Percentiles rank a stretch among this genome's conserved stretches.
Conservation (phyloP, 2,113 vertebrate genomes). For the Narcine bancroftii region DNA sequence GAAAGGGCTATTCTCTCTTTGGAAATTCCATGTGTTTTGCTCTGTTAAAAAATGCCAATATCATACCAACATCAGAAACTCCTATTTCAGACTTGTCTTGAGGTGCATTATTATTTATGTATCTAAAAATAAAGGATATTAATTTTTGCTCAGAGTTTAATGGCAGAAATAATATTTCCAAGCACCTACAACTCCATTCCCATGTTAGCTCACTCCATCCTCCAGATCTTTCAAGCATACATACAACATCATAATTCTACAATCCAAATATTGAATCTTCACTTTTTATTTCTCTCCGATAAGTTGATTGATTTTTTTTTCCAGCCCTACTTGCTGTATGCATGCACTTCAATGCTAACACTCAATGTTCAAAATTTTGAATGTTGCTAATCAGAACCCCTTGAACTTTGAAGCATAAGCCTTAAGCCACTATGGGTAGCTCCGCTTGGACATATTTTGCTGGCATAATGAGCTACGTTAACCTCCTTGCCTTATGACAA, state of each 20-base stretch:
- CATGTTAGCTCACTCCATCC: not conserved
- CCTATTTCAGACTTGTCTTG: not conserved
- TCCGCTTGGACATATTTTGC: not conserved
- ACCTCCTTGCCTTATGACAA: not conserved
- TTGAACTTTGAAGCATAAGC: not conserved
- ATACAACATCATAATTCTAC: not conserved
- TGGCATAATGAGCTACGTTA: not conserved
- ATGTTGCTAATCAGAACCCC: not conserved
- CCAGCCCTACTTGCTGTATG: not conserved
- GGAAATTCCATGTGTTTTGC: not conserved
- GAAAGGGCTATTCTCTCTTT: not conserved
- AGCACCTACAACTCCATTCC: not conserved
- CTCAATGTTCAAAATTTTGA: not conserved
- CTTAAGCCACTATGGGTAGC: not conserved
- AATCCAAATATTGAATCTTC: not conserved
- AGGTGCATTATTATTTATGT: not conserved
- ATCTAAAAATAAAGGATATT: not conserved
- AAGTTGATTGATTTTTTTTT: not conserved
- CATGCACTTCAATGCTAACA: not conserved
- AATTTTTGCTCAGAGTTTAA: not conserved
- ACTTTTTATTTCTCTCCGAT: not conserved
- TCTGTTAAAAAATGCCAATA: not conserved
- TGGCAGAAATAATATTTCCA: not conserved
- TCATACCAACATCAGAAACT: not conserved
- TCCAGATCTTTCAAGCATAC: not conserved